Evolutionary conservation across 64 coral and sea anemone genomes (phyloP), one percentile per base, ranked within the genome.

Genomic region (Stylophora pistillata): DNA sequence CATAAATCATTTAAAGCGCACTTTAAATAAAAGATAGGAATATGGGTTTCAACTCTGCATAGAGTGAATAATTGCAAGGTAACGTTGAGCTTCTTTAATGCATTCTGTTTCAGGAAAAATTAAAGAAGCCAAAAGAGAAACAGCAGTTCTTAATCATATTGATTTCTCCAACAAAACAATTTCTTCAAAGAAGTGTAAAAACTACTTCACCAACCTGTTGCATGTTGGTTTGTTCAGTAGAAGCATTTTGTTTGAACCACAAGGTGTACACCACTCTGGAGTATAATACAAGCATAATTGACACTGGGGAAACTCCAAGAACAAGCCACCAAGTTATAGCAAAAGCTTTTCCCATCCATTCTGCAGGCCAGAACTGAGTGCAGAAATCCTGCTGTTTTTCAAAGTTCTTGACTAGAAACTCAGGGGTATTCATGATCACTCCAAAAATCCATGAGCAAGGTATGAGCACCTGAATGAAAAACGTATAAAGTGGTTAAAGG

Each of bases 211-310:
- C 28, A 41, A 74, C 72, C 72, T 74, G 31, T 74, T 74, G 72
- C 17, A 17, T 41, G 31, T 13, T 74, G 72, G 72, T 64, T 1
- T 18, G 26, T 4, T 9, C 13, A 7, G 7, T 47, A 47, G 37
- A 7, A n/a, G n/a, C n/a, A 34, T 73, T 15, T 73, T 37, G 26
- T 17, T 74, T 74, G 37, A 76, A 32, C 86, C 86, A 88, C 0
- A 88, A 60, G 2, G 58, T 53, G 27, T 88, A 76, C 30, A 88
- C 59, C 5, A 88, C 56, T n/a, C 86, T 72, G 10, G 74, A 77
- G 14, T 77, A 88, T 18, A 88, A 16, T 10, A 88, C 32, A 3
- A 41, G 31, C 86, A 88, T 76, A 16, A 88, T 62, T 14, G 31
- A 28, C 21, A 77, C 55, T 15, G 86, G 86, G 5, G 77, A 27